These are phyloP conservation scores for Tinea pellionella DNA, from an alignment of 2,888 invertebrate genomes.

Conservation along the genomic window DNA sequence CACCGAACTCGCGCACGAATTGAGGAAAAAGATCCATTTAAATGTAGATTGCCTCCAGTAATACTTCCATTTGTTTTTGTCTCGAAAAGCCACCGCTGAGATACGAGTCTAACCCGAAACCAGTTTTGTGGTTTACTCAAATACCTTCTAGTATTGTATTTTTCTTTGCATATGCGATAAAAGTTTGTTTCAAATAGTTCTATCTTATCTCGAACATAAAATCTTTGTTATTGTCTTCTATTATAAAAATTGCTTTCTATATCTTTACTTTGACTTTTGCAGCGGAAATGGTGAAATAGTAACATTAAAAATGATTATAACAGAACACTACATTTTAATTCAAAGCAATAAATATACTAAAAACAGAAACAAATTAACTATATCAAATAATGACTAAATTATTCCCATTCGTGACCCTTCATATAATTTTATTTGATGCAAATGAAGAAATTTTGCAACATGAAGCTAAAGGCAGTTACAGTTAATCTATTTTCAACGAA, in stretches of 20 bases:
- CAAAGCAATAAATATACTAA: too few relatives aligned
- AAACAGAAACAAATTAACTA: neutral
- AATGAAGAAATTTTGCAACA: constrained; percentile 44
- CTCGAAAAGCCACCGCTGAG: constrained; percentile 43
- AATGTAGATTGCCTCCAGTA: constrained; percentile 66
- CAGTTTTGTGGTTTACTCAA: constrained; percentile 36
- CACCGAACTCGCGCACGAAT: constrained; percentile 59
- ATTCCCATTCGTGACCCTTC: constrained; percentile 15
- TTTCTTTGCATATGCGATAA: constrained; percentile 4
- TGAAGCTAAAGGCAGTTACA: constrained; percentile 15
- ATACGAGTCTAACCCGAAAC: constrained; percentile 45
- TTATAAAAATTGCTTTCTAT: neutral
- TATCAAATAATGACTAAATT: neutral
- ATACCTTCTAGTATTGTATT: constrained; percentile 8
- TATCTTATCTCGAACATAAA: neutral
- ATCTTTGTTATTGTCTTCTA: neutral
- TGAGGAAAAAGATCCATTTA: constrained; percentile 68
- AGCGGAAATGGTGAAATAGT: too few relatives aligned
- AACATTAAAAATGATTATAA: too few relatives aligned
- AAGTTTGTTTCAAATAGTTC: neutral
- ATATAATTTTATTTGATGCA: constrained; percentile 33
- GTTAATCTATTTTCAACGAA: constrained; percentile 45
- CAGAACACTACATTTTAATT: too few relatives aligned
- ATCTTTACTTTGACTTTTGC: too few relatives aligned
- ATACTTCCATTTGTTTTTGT: constrained; percentile 69